phyloP scores from a whole-genome alignment of 2,888 invertebrate species.

The Cheilosia urbana region DNA sequence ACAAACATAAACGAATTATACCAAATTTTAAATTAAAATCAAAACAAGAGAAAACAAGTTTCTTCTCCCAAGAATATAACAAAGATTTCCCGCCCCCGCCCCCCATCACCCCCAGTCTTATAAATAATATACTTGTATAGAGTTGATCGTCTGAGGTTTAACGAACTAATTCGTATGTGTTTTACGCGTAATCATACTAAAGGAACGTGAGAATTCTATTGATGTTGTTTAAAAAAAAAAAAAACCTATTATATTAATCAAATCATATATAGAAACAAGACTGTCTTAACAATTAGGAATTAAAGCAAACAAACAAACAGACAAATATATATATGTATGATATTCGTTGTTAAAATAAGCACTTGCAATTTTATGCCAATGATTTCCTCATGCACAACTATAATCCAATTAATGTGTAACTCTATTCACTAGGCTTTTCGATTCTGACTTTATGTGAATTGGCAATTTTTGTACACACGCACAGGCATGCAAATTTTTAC shows the following conservation, averaged over 20 bases:
- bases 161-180: slow-evolving; percentile 50
- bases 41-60: slow-evolving; percentile 12
- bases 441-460: slow-evolving; percentile 45
- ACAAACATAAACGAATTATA: slow-evolving; percentile 75
- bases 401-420: slow-evolving; percentile 62
- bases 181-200: slow-evolving; percentile 47
- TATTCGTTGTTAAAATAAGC: slow-evolving; percentile 69
- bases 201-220: slow-evolving; percentile 62
- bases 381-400: slow-evolving; percentile 69
- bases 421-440: slow-evolving; percentile 47
- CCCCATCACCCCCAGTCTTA: neutral
- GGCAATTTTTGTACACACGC: slow-evolving; percentile 33
- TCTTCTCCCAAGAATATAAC: slow-evolving; percentile 11
- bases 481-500: slow-evolving; percentile 38
- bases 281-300: slow-evolving; percentile 77
- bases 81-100: slow-evolving; percentile 1
- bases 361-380: slow-evolving; percentile 68
- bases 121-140: slow-evolving; percentile 44
- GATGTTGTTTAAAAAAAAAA: slow-evolving; percentile 53
- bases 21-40: slow-evolving; percentile 69
- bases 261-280: slow-evolving; percentile 77
- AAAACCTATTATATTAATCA: slow-evolving; percentile 73
- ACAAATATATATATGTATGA: slow-evolving; percentile 59
- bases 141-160: slow-evolving; percentile 49
- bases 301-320: slow-evolving; percentile 50